Evolutionary conservation across 2,113 vertebrate species (phyloP), one percentile per base, ranked within the genome.

Genomic region (Microtus pennsylvanicus): DNA sequence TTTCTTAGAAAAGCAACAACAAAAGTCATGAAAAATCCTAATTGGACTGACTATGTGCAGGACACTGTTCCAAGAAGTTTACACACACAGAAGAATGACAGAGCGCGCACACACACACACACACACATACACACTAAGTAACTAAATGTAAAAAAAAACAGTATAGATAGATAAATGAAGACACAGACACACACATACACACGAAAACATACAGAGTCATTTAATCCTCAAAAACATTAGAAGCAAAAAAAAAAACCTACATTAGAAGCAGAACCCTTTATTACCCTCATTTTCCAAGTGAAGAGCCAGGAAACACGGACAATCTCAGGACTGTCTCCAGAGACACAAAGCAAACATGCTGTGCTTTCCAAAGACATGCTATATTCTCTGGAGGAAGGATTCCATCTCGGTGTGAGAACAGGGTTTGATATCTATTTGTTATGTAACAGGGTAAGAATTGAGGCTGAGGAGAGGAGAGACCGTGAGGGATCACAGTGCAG

Each of bases 1-100:
- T 47, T 95, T 96, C 80, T 78, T 92, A 93, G 76, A 90, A 93
- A 81, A 86, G 45, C 10, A 86, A 12, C 50, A 33, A 78, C 47
- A 55, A 82, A 81, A 88, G 82, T 30, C 12, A 52, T 78, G 50
- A 92, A 90, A 67, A 96, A 63, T 33, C 30, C 52, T 24, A 17
- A 63, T 0, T 26, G 24, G 65, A 42, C 82, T 67, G 50, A 85
- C 24, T 35, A 58, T 4, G n/a, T 52, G 38, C 26, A 38, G 61
- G n/a, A 45, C 33, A 72, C 65, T 47, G 28, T 42, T 76, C 74
- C 74, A 58, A 72, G 69, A 76, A 45, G 55, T 83, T 61, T 42
- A 83, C 24, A 58, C 61, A 63, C 61, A 63, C 7, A 63, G 61
- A 26, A 63, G 21, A 26, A 58, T 52, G 52, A 52, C 52, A 52